These are phyloP conservation scores for Serilophus lunatus DNA, from an alignment of 2,113 vertebrate genomes.

Conservation along the genomic window DNA sequence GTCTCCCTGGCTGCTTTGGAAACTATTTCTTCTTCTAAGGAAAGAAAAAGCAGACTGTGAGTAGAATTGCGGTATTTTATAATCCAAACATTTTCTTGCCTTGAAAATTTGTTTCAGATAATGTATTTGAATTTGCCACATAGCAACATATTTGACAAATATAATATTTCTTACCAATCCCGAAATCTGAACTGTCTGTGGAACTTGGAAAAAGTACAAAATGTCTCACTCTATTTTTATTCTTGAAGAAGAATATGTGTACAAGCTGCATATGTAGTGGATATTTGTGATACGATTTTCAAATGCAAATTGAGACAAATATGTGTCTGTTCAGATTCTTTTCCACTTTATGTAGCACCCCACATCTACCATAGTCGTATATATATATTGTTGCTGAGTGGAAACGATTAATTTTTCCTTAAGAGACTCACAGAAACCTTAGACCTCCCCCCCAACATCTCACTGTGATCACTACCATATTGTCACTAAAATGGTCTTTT, in stretches of 20 bases:
- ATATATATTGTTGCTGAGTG: not conserved
- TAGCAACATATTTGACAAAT: not conserved
- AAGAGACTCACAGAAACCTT: not conserved
- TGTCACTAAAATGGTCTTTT: not conserved
- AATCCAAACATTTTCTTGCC: not conserved
- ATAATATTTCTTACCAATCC: not conserved
- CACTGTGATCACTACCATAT: not conserved
- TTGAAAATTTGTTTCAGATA: not conserved
- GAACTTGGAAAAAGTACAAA: not conserved
- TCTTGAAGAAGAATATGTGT: not conserved
- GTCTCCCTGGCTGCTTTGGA: not conserved
- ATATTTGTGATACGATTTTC: not conserved
- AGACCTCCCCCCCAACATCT: not conserved
- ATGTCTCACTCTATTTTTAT: not conserved
- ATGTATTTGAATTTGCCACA: not conserved
- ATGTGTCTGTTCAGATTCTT: not conserved
- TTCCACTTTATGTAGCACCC: not conserved
- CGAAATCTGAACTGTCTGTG: not conserved
- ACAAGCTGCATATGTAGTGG: not conserved
- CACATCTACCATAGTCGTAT: not conserved
- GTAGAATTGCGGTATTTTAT: conserved; percentile 5
- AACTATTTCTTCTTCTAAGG: not conserved
- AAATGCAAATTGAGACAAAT: not conserved
- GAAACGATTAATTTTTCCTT: not conserved
- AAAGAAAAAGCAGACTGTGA: not conserved